Conservation (phyloP, 2,888 invertebrate genomes). For the Frankliniella fusca region DNA sequence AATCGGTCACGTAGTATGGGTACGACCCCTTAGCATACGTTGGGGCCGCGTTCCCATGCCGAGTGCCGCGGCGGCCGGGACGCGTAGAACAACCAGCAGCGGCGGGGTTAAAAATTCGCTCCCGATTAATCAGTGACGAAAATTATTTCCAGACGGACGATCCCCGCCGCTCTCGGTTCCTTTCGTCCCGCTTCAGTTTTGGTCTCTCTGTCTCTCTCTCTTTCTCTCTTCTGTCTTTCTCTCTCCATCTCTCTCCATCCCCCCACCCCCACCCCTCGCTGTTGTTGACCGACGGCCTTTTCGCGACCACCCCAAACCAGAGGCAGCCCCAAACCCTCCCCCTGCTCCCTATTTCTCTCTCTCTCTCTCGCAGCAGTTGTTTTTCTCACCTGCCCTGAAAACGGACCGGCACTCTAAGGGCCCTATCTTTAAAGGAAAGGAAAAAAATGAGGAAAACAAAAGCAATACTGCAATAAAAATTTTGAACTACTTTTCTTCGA, state of each 20-base stretch:
- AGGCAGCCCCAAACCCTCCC: no score
- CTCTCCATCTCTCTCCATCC: constrained; percentile 27
- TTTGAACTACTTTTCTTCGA: no score
- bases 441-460: no score
- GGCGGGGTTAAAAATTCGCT: background rate
- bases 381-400: background rate
- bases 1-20: no score
- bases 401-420: background rate
- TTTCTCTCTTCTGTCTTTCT: background rate
- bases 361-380: constrained; percentile 35
- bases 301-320: no score
- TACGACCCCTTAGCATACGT: no score
- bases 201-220: constrained; percentile 27
- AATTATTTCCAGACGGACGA: no score
- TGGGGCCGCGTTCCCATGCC: background rate
- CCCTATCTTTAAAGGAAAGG: no score
- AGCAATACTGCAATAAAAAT: no score
- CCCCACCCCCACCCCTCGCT: constrained; percentile 35
- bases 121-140: background rate
- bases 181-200: constrained; percentile 22
- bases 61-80: background rate
- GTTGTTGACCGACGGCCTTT: no score
- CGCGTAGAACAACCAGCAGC: background rate
- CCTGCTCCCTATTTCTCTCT: constrained; percentile 21
- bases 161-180: constrained; percentile 28